Evolutionary conservation across 2,113 vertebrate species (phyloP), one percentile per base, ranked within the genome.

Genomic region (Tupaia chinensis): DNA sequence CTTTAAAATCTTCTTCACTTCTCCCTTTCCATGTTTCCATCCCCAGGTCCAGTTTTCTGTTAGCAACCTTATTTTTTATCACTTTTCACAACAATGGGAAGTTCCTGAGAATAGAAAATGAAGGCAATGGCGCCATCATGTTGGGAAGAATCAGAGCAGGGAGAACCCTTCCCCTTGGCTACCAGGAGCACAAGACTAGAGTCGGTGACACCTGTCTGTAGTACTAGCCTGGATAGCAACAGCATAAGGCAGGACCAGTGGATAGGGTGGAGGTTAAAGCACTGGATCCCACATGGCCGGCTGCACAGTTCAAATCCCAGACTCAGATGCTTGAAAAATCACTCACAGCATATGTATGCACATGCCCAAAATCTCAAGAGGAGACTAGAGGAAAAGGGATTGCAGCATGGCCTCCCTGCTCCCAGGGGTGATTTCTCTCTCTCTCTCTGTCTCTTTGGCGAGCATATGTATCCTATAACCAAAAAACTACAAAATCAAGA

Each of bases 81-180:
- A 34, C 70, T 29, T 92, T 92, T 69, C 54, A 70, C 29, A 93
- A n/a, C 44, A 19, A 4, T 44, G 53, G 53, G 60, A 89, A 89
- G 54, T 81, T 25, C 27, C 54, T 13, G 23, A 81, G 56, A 56
- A 89, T 60, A 53, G 44, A 76, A 83, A 91, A 76, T 69, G 17
- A 34, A 54, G 70, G 44, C 22, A 76, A 20, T 68, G 60, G 29
- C 53, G 58, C 23, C 22, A 44, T 7, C 16, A 17, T 65, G 15
- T 5, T 61, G 56, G 68, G 22, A 86, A 72, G 56, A 56, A 60
- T 84, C 34, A 68, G 76, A 92, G 32, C 17, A 25, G 53, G 58
- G 76, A 5, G 70, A 65, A 70, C n/a, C 29, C n/a, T 16, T 9
- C 60, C 15, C 9, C 54, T 12, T 25, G 19, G 25, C 19, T 54